phyloP scores from a whole-genome alignment of 2,888 invertebrate species.

The Melolontha melolontha region DNA sequence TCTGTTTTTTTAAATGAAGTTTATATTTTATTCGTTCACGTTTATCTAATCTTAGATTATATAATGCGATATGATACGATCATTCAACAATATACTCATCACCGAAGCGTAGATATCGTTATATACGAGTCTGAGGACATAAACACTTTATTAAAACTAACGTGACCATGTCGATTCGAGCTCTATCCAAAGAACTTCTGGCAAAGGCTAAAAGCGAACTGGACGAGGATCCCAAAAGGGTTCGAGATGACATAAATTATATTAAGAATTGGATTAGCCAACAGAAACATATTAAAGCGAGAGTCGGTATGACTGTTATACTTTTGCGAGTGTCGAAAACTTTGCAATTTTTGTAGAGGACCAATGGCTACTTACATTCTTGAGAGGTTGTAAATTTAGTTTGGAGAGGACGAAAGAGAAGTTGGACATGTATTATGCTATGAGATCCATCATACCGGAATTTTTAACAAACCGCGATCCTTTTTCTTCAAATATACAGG shows the following conservation, averaged over 20 bases:
- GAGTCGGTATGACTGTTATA: conserved; percentile 50
- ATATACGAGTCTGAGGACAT: conserved; percentile 4
- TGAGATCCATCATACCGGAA: conserved; percentile 69
- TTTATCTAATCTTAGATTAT: too few species aligned
- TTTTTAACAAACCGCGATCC: conserved; percentile 65
- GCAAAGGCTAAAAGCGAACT: conserved; percentile 68
- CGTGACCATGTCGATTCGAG: conserved; percentile 22
- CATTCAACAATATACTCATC: too few species aligned
- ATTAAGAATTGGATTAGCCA: conserved; percentile 71
- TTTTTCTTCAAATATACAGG: conserved; percentile 53
- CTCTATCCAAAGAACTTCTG: conserved; percentile 64
- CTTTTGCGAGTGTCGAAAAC: neutral
- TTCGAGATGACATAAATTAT: conserved; percentile 66
- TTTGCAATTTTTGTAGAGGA: conserved; percentile 66
- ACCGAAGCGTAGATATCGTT: neutral
- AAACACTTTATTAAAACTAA: conserved; percentile 3
- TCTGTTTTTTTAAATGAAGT: too few species aligned
- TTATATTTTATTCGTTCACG: too few species aligned
- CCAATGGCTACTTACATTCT: conserved; percentile 72
- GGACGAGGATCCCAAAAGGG: conserved; percentile 66
- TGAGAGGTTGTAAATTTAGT: conserved; percentile 76
- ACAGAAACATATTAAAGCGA: conserved; percentile 70
- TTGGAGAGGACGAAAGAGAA: conserved; percentile 74
- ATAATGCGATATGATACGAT: too few species aligned
- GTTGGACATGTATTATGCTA: conserved; percentile 71